phyloP scores from a whole-genome alignment of 92 coral and sea anemone genomes.

The Phenganax subtilis region DNA sequence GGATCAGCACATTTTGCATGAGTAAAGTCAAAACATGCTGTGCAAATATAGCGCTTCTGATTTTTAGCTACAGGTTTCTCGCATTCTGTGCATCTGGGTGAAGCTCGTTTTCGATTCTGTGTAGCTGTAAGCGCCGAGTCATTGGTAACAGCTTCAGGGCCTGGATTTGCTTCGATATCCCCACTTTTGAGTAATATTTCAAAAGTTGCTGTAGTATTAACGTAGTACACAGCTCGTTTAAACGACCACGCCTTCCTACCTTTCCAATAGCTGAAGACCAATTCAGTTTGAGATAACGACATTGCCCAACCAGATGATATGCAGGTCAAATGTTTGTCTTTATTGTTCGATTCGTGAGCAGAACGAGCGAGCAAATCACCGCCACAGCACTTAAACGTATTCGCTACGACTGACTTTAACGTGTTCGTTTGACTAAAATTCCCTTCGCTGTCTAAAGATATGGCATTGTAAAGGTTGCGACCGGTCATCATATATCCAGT shows the following conservation, averaged over 20 bases:
- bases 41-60: slow-evolving; percentile 45
- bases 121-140: too few relatives aligned
- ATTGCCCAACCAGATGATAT: slow-evolving; percentile 11
- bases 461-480: not conserved
- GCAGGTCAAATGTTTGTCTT: slow-evolving; percentile 2
- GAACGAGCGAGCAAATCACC: not conserved
- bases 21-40: slow-evolving; percentile 27
- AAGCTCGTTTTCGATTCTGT: too few relatives aligned
- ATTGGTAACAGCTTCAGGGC: slow-evolving; percentile 9
- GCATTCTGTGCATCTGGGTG: not conserved
- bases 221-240: slow-evolving; percentile 24
- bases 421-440: too few relatives aligned
- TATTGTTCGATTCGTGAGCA: slow-evolving; percentile 1
- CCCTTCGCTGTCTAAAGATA: not conserved
- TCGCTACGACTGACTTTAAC: not conserved
- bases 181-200: slow-evolving; percentile 23
- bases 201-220: slow-evolving; percentile 24
- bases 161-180: slow-evolving; percentile 29
- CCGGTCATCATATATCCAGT: slow-evolving; percentile 10
- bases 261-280: not conserved
- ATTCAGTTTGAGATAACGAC: slow-evolving; percentile 1
- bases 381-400: slow-evolving; percentile 2
- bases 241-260: not conserved
- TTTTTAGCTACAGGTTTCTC: slow-evolving; percentile 40
- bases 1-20: slow-evolving; percentile 37